phyloP scores from a whole-genome alignment of 2,888 invertebrate species.

The Zelleria hepariella region DNA sequence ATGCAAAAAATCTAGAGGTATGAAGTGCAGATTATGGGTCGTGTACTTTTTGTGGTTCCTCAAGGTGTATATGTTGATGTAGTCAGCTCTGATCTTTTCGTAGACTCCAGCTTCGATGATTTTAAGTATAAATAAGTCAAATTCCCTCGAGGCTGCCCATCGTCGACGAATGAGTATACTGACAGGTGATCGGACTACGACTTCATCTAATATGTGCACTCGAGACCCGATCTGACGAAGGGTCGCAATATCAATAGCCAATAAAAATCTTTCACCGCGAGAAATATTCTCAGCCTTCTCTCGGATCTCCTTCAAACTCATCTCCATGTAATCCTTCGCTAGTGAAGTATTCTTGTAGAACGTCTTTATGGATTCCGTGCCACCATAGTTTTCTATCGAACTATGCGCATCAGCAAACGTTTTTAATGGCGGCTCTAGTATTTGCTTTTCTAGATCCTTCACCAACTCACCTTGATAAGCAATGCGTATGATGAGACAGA shows the following conservation, averaged over 20 bases:
- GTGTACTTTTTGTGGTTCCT: not conserved
- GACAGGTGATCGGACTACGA: constrained; percentile 21
- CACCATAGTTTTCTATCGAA: constrained; percentile 31
- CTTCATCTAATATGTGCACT: constrained; percentile 29
- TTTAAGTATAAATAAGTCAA: constrained; percentile 20
- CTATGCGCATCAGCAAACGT: constrained; percentile 28
- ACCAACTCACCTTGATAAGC: constrained; percentile 40
- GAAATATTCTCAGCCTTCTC: constrained; percentile 22
- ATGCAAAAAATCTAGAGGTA: constrained; percentile 23
- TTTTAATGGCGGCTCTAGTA: constrained; percentile 30
- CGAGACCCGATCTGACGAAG: constrained; percentile 16
- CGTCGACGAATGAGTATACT: constrained; percentile 36
- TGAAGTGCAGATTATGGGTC: constrained; percentile 6
- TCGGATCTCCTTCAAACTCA: constrained; percentile 18
- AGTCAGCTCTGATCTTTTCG: constrained; percentile 15
- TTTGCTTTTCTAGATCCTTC: constrained; percentile 26
- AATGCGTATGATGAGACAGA: constrained; percentile 39
- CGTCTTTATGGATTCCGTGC: constrained; percentile 19
- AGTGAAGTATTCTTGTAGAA: constrained; percentile 26
- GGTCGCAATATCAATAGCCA: constrained; percentile 22
- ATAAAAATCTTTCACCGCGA: constrained; percentile 30
- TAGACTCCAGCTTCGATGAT: constrained; percentile 31
- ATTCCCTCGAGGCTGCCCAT: constrained; percentile 32
- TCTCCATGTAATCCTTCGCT: constrained; percentile 18
- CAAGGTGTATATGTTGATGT: not conserved